Percentiles rank a stretch among this genome's conserved stretches.
Evolutionary conservation across 2,113 vertebrate species (phyloP).

Genomic region (Dolichotis patagonum): DNA sequence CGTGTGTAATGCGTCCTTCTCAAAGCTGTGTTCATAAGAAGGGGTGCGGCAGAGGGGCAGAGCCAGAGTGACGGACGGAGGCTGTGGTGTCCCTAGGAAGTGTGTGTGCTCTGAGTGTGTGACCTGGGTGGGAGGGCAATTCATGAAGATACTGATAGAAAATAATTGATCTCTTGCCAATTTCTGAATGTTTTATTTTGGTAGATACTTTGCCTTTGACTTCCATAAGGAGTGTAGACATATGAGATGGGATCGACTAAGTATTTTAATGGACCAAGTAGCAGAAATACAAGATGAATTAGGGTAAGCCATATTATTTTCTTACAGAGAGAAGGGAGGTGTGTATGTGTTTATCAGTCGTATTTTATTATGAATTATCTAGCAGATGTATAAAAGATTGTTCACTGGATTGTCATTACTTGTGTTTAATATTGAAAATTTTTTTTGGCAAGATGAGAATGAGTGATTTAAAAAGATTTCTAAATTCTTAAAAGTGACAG

Average conservation of each 20-base stretch:
- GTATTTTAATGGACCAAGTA: conserved; percentile 92
- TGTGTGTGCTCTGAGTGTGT: background rate
- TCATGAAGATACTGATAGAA: background rate
- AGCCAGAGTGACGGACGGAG: background rate
- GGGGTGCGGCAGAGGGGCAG: background rate
- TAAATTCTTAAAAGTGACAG: conserved; percentile 31
- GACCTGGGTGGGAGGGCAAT: background rate
- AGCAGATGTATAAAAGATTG: background rate
- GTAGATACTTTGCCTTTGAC: conserved; percentile 95
- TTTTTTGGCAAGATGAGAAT: conserved; percentile 18
- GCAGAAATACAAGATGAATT: conserved; percentile 94
- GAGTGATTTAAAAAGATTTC: background rate
- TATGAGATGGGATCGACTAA: conserved; percentile 97
- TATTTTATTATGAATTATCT: background rate
- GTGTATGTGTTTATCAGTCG: rapidly evolving
- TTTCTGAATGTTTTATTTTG: conserved; percentile 62
- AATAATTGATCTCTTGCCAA: background rate
- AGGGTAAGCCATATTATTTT: conserved; percentile 86
- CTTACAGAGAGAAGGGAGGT: background rate
- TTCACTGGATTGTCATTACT: background rate
- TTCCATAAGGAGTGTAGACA: conserved; percentile 98
- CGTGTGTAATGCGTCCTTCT: too few species aligned
- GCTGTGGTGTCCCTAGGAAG: background rate
- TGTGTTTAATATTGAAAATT: background rate
- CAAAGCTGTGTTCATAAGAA: background rate